Base-by-base conservation (phyloP, 1,140 invertebrate species). In the Anastrepha obliqua region DNA sequence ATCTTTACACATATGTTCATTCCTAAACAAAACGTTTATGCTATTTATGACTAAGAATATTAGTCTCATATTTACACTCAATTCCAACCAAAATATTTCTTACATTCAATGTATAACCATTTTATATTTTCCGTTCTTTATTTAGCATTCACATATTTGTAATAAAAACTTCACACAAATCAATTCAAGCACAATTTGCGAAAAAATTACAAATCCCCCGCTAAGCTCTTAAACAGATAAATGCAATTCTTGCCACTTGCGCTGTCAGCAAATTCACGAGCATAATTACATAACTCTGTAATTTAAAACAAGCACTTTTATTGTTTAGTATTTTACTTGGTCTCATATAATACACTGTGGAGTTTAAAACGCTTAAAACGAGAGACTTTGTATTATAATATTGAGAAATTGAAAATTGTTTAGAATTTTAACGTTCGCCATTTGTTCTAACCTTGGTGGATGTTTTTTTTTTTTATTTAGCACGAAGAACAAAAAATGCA, bases 381-480 rank as follows among this genome's bases (percentile, higher is more conserved):
- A 47, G 47, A 55, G 74, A 51, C 74, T 13, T 74, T 29, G n/a
- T 17, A n/a, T n/a, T n/a, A n/a, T n/a, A 81, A 55, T 42, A 15
- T 55, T 81, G 17, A 78, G 8, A 47, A 47, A 17, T n/a, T 17
- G 70, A 6, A 51, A 51, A 55, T 15, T 4, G 74, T 42, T 2
- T 81, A 55, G 74, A 55, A 81, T 47, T 81, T 81, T 81, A 81
- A 29, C 74, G 55, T 55, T 20, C 47, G 47, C 74, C 47, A 81
- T 55, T 58, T 55, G 47, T n/a, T 81, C 42, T 81, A 81, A 81
- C 74, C 74, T 81, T 81, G 74, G 51, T 55, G 55, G 74, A 29
- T 55, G 74, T 47, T 81, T 51, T 81, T 67, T 81, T 67, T 67
- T 67, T 55, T 55, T 9, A 81, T 55, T 81, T 6, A 81, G 55